These are phyloP conservation scores for Willisornis vidua DNA, from an alignment of 2,113 vertebrate species.

Conservation along the genomic window DNA sequence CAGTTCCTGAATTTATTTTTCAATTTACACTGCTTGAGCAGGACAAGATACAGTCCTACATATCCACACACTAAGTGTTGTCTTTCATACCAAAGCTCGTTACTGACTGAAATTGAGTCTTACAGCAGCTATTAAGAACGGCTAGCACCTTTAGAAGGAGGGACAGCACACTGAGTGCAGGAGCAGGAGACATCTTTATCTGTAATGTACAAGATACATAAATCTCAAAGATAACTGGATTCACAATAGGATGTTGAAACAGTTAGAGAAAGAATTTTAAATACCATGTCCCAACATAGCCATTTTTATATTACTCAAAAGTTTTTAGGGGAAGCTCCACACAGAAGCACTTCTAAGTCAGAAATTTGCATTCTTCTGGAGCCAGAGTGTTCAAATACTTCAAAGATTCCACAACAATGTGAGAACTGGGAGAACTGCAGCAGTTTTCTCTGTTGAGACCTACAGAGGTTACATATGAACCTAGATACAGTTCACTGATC, in stretches of 20 bases:
- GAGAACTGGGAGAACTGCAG: neutral
- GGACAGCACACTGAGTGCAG: neutral
- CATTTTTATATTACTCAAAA: neutral
- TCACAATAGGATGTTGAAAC: neutral
- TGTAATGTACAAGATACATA: neutral
- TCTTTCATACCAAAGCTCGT: neutral
- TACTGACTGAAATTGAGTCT: neutral
- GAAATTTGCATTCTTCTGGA: neutral
- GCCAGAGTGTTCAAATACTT: neutral
- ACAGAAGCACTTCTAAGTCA: neutral
- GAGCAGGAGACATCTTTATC: neutral
- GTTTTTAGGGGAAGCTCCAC: neutral
- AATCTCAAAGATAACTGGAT: neutral
- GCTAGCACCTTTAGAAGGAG: neutral
- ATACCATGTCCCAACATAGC: neutral
- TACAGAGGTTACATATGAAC: neutral
- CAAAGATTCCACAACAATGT: neutral
- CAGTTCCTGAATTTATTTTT: neutral
- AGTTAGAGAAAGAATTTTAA: neutral
- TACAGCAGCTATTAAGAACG: neutral
- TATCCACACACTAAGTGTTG: neutral
- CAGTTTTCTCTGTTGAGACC: neutral
- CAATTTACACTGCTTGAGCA: neutral
- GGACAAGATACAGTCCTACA: neutral
- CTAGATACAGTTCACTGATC: neutral